Evolutionary conservation across 2,113 vertebrate species (phyloP), one percentile per base, ranked within the genome.

Genomic region (Oryzias celebensis): DNA sequence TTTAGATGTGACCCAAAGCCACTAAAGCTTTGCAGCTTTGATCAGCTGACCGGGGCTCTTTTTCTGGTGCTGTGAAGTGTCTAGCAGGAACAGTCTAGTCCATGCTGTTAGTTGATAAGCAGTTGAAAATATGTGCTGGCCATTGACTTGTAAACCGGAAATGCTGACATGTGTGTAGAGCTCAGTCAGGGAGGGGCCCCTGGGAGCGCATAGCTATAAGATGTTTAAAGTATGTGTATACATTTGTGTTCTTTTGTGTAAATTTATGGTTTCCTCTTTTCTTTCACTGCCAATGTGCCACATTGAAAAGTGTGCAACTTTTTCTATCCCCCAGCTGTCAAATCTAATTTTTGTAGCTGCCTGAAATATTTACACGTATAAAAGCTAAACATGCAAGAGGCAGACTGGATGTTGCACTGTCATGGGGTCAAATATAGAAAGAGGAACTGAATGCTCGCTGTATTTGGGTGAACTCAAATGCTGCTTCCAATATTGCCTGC

Each of bases 141-240:
- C 57, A 53, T 42, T 43, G 56, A 62, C 71, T 63, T 81, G 82
- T 92, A 89, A 91, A 92, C 90, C 91, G 92, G 91, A 93, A 92
- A 86, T 84, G 83, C 80, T 80, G 74, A 73, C 83, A 86, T 59
- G 73, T 84, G 82, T 69, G 24, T 57, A 46, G 72, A 83, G 72
- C 71, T 70, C 75, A 83, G 65, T 71, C 70, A 47, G 72, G 67
- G 78, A 79, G 64, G 56, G 68, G 65, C 69, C 58, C 61, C n/a
- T 20, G 64, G 74, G 83, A 76, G 18, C 26, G 22, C 46, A 42
- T 43, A 57, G 48, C 58, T 82, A 52, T 10, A 31, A 67, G 52
- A 20, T 58, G 36, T 36, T 60, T 24, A 15, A 15, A 46, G 41
- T 23, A 14, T 60, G 20, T 58, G 22, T 42, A 3, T 41, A 51